Evolutionary conservation across 2,113 vertebrate species (phyloP).

Genomic region (Choloepus hoffmanni): DNA sequence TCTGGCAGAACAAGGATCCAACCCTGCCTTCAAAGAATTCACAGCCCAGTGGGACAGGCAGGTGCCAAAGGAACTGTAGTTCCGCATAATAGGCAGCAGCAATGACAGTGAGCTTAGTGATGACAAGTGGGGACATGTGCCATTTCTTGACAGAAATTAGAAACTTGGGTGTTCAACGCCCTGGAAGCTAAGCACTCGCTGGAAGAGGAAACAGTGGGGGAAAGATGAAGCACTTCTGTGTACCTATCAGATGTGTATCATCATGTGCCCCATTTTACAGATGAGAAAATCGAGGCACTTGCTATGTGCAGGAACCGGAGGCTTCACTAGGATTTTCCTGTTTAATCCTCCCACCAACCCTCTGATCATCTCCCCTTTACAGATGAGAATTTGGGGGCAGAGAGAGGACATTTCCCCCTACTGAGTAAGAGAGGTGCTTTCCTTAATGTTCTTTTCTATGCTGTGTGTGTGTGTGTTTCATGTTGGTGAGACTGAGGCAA

Average conservation of each 20-base stretch:
- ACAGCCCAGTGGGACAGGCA: neutral
- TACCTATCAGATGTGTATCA: neutral
- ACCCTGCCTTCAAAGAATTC: neutral
- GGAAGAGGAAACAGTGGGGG: rapidly evolving
- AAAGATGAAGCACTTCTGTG: neutral
- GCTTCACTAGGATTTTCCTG: neutral
- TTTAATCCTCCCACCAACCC: neutral
- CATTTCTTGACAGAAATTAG: neutral
- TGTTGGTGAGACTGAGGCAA: neutral
- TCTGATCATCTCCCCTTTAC: neutral
- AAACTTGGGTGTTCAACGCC: neutral
- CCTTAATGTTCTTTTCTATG: neutral
- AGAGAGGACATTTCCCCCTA: neutral
- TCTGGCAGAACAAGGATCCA: no score
- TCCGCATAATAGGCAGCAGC: neutral
- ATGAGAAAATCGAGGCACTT: neutral
- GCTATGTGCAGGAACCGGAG: neutral
- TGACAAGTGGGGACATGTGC: neutral
- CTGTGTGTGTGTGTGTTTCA: rapidly evolving
- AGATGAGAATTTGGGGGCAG: neutral
- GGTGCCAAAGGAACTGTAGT: neutral
- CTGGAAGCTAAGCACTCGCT: neutral
- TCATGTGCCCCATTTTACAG: neutral
- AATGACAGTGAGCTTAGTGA: neutral
- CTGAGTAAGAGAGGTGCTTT: no score